Conservation (phyloP, 2,888 invertebrate genomes). For the Aspidiotus rigidus region DNA sequence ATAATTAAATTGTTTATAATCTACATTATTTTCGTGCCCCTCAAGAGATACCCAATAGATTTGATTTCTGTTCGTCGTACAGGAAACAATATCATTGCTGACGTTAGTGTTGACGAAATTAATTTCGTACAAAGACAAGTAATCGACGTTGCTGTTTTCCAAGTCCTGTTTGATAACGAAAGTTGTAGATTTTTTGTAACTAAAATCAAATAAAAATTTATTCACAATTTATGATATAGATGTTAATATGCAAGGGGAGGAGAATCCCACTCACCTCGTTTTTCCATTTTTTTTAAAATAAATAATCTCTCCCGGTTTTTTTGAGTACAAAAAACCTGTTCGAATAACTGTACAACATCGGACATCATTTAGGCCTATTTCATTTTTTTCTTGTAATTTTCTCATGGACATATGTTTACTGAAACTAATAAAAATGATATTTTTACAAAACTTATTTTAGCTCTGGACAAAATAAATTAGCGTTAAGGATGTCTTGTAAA, state of each 20-base stretch:
- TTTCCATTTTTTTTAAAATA: slow-evolving; percentile 33
- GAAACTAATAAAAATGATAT: slow-evolving; percentile 5
- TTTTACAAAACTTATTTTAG: too few relatives aligned
- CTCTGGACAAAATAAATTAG: too few relatives aligned
- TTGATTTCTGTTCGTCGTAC: slow-evolving; percentile 45
- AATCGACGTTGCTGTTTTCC: slow-evolving; percentile 7
- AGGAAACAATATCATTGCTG: slow-evolving; percentile 42
- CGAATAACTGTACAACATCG: slow-evolving; percentile 15
- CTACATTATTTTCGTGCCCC: slow-evolving; percentile 6
- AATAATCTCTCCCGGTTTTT: slow-evolving; percentile 50
- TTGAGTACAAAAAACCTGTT: slow-evolving; percentile 24
- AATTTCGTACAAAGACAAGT: slow-evolving; percentile 11
- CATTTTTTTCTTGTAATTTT: slow-evolving; percentile 17
- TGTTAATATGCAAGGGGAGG: not conserved
- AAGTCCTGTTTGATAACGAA: slow-evolving; percentile 21
- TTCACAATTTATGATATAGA: not conserved
- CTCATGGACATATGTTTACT: slow-evolving; percentile 19
- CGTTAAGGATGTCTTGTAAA: too few relatives aligned
- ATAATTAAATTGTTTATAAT: not conserved
- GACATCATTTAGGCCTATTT: slow-evolving; percentile 2
- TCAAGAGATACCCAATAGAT: slow-evolving; percentile 43
- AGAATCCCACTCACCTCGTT: slow-evolving; percentile 7
- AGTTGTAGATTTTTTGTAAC: slow-evolving; percentile 23
- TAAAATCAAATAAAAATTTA: not conserved
- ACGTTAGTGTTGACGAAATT: slow-evolving; percentile 11